A percentile compares a stretch with the other conserved stretches of the same genome.
phyloP scores from a whole-genome alignment of 2,113 vertebrate species.

The Aptenodytes forsteri region DNA sequence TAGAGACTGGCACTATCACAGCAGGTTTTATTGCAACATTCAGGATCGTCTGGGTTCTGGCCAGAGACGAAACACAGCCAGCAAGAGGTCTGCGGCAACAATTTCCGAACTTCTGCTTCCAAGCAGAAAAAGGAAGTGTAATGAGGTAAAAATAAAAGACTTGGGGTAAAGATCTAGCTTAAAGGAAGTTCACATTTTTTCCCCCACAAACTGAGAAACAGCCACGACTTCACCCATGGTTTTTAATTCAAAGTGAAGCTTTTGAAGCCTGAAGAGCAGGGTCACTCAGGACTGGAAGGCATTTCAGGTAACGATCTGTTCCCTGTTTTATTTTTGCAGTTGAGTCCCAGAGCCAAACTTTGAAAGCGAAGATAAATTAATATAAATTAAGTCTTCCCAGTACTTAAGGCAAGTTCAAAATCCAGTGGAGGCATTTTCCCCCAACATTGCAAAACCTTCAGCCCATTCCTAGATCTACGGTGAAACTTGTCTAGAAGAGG shows the following conservation, averaged over 20 bases:
- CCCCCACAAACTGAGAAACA: not conserved
- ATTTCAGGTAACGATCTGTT: not conserved
- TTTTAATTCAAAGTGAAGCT: not conserved
- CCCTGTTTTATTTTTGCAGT: not conserved
- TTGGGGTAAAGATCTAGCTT: not conserved
- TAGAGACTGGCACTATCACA: not conserved
- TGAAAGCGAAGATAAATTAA: not conserved
- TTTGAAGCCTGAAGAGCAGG: not conserved
- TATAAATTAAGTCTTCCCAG: not conserved
- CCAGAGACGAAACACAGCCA: not conserved
- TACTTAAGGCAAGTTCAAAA: not conserved
- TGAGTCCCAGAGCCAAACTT: not conserved
- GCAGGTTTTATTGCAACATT: not conserved
- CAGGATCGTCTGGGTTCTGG: not conserved
- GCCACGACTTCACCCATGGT: not conserved
- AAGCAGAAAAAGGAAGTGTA: not conserved
- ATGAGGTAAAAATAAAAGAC: not conserved
- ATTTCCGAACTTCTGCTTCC: not conserved
- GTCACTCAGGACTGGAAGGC: not conserved
- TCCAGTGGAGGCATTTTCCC: rapidly evolving
- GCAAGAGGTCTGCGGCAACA: not conserved
- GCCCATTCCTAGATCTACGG: not conserved
- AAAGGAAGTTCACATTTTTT: not conserved
- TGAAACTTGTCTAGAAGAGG: not conserved
- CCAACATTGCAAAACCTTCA: not conserved